Percentiles rank a stretch among this genome's conserved stretches.
Conservation (phyloP, 2,113 vertebrate species). For the Pterocles gutturalis region DNA sequence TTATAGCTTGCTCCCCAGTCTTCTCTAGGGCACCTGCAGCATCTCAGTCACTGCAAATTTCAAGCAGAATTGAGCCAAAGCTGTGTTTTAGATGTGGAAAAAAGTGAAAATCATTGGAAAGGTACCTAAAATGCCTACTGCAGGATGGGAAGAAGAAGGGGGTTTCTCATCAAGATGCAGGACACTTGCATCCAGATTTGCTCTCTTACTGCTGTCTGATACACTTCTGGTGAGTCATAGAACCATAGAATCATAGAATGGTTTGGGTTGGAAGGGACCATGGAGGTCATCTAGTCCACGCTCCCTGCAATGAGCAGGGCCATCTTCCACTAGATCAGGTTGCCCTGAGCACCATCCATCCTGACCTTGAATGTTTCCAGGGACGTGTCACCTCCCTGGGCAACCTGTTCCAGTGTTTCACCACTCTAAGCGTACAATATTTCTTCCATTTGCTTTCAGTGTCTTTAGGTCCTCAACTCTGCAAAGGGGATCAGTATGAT, state of each 20-base stretch:
- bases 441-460: not conserved
- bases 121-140: not conserved
- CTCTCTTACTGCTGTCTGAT: not conserved
- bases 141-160: not conserved
- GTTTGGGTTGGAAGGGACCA: no score
- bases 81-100: not conserved
- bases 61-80: not conserved
- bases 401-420: no score
- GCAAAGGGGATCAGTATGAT: not conserved
- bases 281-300: no score
- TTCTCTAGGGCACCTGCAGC: not conserved
- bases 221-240: not conserved
- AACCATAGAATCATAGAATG: no score
- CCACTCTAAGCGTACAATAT: no score
- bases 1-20: not conserved
- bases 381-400: no score
- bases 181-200: not conserved
- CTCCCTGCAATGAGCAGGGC: no score
- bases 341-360: no score
- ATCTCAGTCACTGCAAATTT: not conserved
- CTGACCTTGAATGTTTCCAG: no score
- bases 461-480: not conserved
- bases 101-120: not conserved
- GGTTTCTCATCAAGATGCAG: not conserved
- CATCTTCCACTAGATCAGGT: no score